Conservation (phyloP, 1,140 invertebrate genomes). For the Euglossa dilemma region DNA sequence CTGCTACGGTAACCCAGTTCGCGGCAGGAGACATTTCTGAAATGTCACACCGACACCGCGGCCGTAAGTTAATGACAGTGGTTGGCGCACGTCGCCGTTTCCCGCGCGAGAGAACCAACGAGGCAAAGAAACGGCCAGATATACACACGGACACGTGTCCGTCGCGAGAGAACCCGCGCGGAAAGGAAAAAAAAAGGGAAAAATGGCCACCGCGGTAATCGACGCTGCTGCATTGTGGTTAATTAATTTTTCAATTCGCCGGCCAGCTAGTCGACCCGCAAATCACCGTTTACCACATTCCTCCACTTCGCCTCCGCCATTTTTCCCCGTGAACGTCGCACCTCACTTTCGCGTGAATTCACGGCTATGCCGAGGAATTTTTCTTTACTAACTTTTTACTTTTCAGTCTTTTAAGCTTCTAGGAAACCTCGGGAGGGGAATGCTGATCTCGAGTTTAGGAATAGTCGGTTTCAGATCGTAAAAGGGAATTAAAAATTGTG, state of each 20-base stretch:
- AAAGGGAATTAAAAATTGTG: no score
- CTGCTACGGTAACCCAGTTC: conserved; percentile 44
- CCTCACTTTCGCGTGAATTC: neutral
- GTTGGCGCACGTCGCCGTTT: conserved; percentile 24
- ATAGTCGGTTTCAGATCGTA: no score
- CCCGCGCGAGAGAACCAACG: neutral
- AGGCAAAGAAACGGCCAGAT: neutral
- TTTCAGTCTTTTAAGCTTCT: no score
- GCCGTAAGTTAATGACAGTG: conserved; percentile 44
- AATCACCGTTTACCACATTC: conserved; percentile 28
- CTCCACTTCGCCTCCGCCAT: neutral
- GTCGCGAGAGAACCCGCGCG: no score
- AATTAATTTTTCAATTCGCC: conserved; percentile 40
- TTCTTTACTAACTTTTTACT: neutral
- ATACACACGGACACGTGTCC: conserved; percentile 6
- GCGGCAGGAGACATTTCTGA: conserved; percentile 43
- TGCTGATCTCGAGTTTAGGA: neutral
- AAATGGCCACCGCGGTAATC: conserved; percentile 12
- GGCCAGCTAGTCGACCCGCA: conserved; percentile 14
- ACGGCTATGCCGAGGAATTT: neutral
- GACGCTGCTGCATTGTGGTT: conserved; percentile 1
- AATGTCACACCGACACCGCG: conserved; percentile 47
- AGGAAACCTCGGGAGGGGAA: neutral
- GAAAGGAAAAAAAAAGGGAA: neutral
- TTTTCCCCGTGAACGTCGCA: neutral